Percentiles rank a stretch among this genome's conserved stretches.
These are phyloP conservation scores for Dinomys branickii DNA, from an alignment of 2,113 vertebrate genomes.

Conservation along the genomic window DNA sequence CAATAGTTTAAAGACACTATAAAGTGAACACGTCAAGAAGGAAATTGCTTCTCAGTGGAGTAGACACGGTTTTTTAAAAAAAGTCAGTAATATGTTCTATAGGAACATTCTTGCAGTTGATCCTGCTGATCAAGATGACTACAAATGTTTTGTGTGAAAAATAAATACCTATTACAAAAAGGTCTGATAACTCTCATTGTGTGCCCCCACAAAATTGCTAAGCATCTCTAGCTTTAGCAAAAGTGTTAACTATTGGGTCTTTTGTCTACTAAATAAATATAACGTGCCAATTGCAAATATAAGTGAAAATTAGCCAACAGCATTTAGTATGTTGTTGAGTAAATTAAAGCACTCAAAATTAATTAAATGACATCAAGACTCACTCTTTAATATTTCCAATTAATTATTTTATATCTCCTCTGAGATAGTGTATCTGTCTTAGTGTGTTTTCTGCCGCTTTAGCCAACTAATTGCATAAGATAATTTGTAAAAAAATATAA, in stretches of 20 bases:
- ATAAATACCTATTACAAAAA: background rate
- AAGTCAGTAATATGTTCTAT: slow-evolving; percentile 30
- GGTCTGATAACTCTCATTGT: background rate
- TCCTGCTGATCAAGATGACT: background rate
- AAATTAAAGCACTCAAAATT: background rate
- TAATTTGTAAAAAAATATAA: background rate
- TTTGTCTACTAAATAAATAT: background rate
- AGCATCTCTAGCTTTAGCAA: background rate
- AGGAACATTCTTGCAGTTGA: background rate
- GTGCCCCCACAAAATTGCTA: background rate
- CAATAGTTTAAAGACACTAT: slow-evolving; percentile 72
- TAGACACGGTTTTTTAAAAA: slow-evolving; percentile 46
- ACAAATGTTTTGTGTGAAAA: background rate
- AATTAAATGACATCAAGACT: background rate
- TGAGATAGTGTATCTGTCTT: background rate
- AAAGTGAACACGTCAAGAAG: slow-evolving; percentile 67
- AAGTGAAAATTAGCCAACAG: background rate
- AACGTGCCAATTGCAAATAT: background rate
- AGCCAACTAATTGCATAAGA: background rate
- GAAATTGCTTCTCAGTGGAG: slow-evolving; percentile 72
- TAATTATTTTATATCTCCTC: background rate
- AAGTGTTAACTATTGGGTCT: background rate
- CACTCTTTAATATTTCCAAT: background rate
- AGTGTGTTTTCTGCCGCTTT: background rate
- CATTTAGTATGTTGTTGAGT: background rate